These are phyloP conservation scores for Hyposoter didymator DNA, from an alignment of 2,888 invertebrate genomes.

Conservation along the genomic window DNA sequence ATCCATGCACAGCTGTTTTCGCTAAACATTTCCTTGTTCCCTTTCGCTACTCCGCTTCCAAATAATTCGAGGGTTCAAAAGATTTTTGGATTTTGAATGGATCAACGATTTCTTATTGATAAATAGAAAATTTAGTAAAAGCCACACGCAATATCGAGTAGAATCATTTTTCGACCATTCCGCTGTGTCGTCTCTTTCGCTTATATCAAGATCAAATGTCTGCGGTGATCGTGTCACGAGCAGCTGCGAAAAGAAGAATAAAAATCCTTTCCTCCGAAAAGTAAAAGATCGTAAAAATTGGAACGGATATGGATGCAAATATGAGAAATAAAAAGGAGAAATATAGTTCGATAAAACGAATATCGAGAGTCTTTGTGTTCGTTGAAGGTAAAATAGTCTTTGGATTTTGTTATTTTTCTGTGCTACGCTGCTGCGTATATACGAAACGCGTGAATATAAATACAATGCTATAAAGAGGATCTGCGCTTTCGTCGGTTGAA, in stretches of 20 bases:
- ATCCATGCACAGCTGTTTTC: conserved; percentile 4
- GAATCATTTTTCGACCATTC: background rate
- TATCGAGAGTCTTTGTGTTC: conserved; percentile 6
- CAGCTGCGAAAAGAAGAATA: background rate
- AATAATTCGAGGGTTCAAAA: conserved; percentile 14
- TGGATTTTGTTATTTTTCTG: conserved; percentile 7
- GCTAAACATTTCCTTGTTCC: conserved; percentile 25
- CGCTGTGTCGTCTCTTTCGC: background rate
- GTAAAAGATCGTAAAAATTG: background rate
- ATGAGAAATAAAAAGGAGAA: conserved; percentile 35
- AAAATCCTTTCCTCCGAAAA: background rate
- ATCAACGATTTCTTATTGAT: background rate
- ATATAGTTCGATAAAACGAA: conserved; percentile 4
- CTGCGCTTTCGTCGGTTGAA: conserved; percentile 63
- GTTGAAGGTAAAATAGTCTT: conserved; percentile 21
- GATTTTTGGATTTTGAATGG: no score
- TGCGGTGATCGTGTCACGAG: background rate
- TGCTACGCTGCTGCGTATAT: background rate
- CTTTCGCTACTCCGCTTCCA: conserved; percentile 33
- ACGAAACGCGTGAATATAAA: conserved; percentile 14
- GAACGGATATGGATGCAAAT: background rate
- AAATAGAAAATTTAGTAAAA: background rate
- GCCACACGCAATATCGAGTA: background rate
- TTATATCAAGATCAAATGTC: background rate
- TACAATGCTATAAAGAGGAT: conserved; percentile 54